Evolutionary conservation across 2,797 vertebrate genomes (phyloP), one percentile per base, ranked within the genome.

Genomic region (Nyctibius grandis): DNA sequence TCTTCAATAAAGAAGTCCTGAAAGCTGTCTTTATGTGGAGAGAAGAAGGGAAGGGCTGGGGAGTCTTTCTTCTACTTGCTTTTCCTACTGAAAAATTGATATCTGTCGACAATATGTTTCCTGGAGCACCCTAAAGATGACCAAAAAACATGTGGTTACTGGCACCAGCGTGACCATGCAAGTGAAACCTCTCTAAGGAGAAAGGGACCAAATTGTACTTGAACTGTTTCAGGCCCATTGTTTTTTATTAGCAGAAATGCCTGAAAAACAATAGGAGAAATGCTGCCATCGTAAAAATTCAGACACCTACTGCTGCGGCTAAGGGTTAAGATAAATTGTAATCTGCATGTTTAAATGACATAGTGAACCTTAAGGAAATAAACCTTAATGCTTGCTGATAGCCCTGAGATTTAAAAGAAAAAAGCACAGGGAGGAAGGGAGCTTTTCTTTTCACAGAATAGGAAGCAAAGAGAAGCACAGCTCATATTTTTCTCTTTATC

Each of bases 111-210:
- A 94, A 57, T 92, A 64, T 95, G 78, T 95, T 95, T 95, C 93
- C 93, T 95, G 93, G 74, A 96, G 95, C 94, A 92, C 86, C 94
- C 91, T 89, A 77, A 90, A 93, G 74, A 94, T 95, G 95, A 95
- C 91, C 86, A 85, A 93, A 96, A 95, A 93, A 80, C 5, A 11
- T 94, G 96, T 95, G 80, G 96, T 94, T 96, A 96, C 93, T 95
- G 95, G 96, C 95, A 94, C 13, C 26, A 67, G 74, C 53, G 73
- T 88, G 84, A 61, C 67, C 0, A 2, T 77, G 81, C 86, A 80
- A 95, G 89, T 82, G 85, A 95, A 95, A 93, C 77, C 77, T 95
- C 90, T 96, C 33, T 31, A 67, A 69, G 47, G 85, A 91, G 91
- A 91, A 83, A 89, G 78, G 61, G 95, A 89, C 34, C 28, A 64